Evolutionary conservation across 2,113 vertebrate species (phyloP).

Genomic region (Sylvia atricapilla): DNA sequence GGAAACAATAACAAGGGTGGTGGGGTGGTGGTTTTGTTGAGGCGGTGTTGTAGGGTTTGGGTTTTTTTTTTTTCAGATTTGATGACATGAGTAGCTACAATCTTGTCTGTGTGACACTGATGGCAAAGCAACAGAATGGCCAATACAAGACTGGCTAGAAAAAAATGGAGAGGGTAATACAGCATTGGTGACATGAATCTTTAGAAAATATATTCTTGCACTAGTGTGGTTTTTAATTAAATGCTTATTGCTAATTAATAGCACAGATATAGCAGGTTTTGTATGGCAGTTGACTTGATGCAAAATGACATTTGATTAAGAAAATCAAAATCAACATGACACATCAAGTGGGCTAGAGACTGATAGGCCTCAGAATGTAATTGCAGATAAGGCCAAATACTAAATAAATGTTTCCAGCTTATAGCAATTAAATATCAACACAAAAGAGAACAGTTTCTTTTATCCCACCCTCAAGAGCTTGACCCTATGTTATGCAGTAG

Average conservation of each 20-base stretch:
- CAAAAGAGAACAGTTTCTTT: neutral
- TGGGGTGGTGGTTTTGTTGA: neutral
- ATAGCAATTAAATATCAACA: constrained; percentile 44
- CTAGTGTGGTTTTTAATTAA: neutral
- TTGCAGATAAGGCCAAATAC: constrained; percentile 30
- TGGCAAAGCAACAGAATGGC: neutral
- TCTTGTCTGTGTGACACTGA: neutral
- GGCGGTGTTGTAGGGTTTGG: neutral
- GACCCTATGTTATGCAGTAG: neutral
- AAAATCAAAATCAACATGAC: constrained; percentile 59
- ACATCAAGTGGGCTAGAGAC: constrained; percentile 22
- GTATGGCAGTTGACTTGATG: constrained; percentile 31
- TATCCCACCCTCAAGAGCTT: constrained; percentile 9
- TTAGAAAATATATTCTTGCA: neutral
- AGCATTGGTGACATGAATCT: neutral
- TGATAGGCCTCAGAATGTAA: constrained; percentile 33
- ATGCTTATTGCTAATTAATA: constrained; percentile 31
- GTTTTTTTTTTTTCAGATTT: neutral
- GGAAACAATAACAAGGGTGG: neutral
- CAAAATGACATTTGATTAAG: constrained; percentile 58
- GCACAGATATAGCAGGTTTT: neutral
- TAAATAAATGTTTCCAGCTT: constrained; percentile 42
- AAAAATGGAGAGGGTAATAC: neutral
- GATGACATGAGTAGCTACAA: neutral
- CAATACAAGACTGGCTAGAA: neutral